Conservation (phyloP, 35 echinoderm and acorn worm genomes). For the Patiria miniata region DNA sequence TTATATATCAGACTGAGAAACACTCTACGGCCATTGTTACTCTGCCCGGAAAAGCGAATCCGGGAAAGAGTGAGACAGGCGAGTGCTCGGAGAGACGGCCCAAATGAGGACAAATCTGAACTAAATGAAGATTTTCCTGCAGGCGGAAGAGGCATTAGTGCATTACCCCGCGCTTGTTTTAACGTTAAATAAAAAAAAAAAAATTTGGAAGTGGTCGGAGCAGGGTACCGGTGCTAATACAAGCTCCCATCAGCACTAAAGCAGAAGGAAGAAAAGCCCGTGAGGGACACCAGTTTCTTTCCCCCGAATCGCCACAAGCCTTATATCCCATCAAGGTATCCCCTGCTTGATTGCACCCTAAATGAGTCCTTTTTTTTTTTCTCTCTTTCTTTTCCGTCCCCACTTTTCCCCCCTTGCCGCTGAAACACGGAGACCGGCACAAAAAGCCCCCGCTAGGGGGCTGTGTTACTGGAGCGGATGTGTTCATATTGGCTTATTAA, state of each 20-base stretch:
- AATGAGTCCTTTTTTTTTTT: not conserved
- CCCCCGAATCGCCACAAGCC: not conserved
- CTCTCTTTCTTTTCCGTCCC: too few species aligned
- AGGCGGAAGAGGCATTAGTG: slow-evolving; percentile 14
- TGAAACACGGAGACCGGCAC: too few species aligned
- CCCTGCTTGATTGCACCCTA: not conserved
- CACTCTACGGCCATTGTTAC: slow-evolving; percentile 15
- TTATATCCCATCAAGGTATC: not conserved
- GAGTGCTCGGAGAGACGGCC: not conserved
- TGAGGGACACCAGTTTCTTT: not conserved
- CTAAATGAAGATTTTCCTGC: slow-evolving; percentile 5
- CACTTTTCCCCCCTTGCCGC: too few species aligned
- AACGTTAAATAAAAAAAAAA: not conserved
- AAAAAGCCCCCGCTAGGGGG: not conserved
- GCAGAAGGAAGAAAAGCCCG: not conserved
- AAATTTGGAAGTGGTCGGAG: not conserved
- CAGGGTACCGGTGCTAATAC: not conserved
- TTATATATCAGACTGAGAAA: not conserved
- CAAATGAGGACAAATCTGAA: not conserved
- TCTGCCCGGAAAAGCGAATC: not conserved
- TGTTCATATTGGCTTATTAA: slow-evolving; percentile 54
- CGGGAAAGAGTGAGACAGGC: not conserved
- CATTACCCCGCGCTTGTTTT: slow-evolving; percentile 17
- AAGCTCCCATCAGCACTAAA: slow-evolving; percentile 30
- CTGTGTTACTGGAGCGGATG: slow-evolving; percentile 11